These are phyloP conservation scores for Pygathrix nemaeus DNA, from an alignment of 2,113 vertebrate genomes.

Conservation along the genomic window DNA sequence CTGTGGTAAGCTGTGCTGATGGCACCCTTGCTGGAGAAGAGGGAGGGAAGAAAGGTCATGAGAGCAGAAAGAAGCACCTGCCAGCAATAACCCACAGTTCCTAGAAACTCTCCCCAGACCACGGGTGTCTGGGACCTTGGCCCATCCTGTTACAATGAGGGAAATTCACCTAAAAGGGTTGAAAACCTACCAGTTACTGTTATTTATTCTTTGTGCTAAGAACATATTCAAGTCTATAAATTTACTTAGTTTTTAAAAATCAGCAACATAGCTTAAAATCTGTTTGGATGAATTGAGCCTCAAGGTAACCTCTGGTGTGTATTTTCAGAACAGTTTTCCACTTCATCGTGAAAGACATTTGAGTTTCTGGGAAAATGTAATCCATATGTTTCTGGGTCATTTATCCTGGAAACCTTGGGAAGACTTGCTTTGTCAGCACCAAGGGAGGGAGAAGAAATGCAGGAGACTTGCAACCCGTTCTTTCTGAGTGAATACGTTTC, in stretches of 20 bases:
- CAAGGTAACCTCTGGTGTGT: not conserved
- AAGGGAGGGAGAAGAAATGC: not conserved
- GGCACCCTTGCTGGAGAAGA: not conserved
- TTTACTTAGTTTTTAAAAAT: slow-evolving; percentile 26
- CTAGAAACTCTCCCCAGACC: not conserved
- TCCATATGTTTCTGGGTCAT: slow-evolving; percentile 20
- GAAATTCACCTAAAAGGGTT: not conserved
- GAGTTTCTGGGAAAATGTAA: slow-evolving; percentile 50
- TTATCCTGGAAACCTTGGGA: not conserved
- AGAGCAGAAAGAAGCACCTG: not conserved
- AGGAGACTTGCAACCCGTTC: not conserved
- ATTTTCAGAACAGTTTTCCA: slow-evolving; percentile 37
- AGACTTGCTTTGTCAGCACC: not conserved
- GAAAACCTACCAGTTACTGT: not conserved
- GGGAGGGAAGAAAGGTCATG: accelerated
- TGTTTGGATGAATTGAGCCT: not conserved
- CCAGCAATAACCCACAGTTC: not conserved
- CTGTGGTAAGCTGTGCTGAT: not conserved
- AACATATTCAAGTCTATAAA: not conserved
- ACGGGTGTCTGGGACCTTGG: not conserved
- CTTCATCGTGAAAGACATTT: not conserved
- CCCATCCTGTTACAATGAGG: not conserved
- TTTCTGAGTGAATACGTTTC: not conserved
- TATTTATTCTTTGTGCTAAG: slow-evolving; percentile 17
- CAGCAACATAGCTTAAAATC: slow-evolving; percentile 28